Conservation (phyloP, 2,888 invertebrate genomes). For the Drosophila lacicola region DNA sequence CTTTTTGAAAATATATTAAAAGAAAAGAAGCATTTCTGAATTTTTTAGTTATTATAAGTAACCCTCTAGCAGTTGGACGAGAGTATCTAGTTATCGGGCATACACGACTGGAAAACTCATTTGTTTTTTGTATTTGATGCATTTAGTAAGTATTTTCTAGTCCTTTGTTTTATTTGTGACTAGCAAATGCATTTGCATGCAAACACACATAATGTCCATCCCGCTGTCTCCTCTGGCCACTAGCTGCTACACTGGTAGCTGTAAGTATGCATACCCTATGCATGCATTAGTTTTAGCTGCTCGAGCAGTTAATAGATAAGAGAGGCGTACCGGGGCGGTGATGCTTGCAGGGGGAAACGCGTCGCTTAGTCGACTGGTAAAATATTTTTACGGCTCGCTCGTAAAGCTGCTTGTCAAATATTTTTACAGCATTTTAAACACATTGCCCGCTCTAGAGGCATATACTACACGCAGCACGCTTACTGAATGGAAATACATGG, state of each 20-base stretch:
- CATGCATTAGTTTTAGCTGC: slow-evolving; percentile 68
- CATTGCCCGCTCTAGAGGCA: slow-evolving; percentile 29
- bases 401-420: slow-evolving; percentile 75
- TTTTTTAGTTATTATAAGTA: background rate
- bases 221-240: background rate
- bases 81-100: background rate
- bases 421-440: slow-evolving; percentile 68
- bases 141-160: slow-evolving; percentile 61
- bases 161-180: slow-evolving; percentile 48
- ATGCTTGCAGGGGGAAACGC: background rate
- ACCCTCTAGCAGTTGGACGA: background rate
- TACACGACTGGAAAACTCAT: background rate
- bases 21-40: no score
- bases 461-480: background rate
- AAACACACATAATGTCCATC: slow-evolving; percentile 26
- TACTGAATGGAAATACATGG: background rate
- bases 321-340: background rate
- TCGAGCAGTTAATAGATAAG: slow-evolving; percentile 66
- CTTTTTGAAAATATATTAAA: no score
- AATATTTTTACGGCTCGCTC: slow-evolving; percentile 72
- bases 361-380: slow-evolving; percentile 27
- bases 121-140: slow-evolving; percentile 42
- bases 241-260: slow-evolving; percentile 9
- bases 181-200: slow-evolving; percentile 59
- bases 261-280: slow-evolving; percentile 58